Conservation (phyloP, 2,888 invertebrate species). For the Mythimna albipuncta region DNA sequence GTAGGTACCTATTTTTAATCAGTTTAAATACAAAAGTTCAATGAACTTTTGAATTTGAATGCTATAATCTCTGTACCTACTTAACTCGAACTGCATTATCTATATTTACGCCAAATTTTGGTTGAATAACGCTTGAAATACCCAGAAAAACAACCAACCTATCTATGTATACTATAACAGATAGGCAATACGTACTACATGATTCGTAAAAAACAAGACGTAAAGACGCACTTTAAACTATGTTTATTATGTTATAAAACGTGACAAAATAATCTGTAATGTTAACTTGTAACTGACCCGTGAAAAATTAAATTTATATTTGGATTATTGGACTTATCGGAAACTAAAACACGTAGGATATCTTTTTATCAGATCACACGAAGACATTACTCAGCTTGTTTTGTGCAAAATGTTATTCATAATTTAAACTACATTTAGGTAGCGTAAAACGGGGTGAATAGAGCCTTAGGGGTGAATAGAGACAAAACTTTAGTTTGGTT, state of each 20-base stretch:
- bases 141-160: slow-evolving; percentile 30
- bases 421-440: too few relatives aligned
- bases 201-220: slow-evolving; percentile 16
- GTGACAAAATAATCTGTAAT: slow-evolving; percentile 41
- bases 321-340: neutral
- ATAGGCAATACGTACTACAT: neutral
- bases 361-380: neutral
- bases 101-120: slow-evolving; percentile 18
- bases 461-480: too few relatives aligned
- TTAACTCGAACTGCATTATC: slow-evolving; percentile 33
- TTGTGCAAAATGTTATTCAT: neutral
- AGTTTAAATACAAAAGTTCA: slow-evolving; percentile 24
- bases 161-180: neutral
- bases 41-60: slow-evolving; percentile 24
- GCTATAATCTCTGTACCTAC: neutral
- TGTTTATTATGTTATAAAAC: slow-evolving; percentile 25
- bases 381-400: neutral
- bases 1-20: too few relatives aligned
- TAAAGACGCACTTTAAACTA: slow-evolving; percentile 13
- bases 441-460: too few relatives aligned
- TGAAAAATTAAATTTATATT: slow-evolving; percentile 23
- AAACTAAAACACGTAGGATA: neutral
- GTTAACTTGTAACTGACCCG: slow-evolving; percentile 20
- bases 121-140: slow-evolving; percentile 20
- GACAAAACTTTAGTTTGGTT: too few relatives aligned